Evolutionary conservation across 1,140 invertebrate genomes (phyloP).

Genomic region (Trichonephila inaurata): DNA sequence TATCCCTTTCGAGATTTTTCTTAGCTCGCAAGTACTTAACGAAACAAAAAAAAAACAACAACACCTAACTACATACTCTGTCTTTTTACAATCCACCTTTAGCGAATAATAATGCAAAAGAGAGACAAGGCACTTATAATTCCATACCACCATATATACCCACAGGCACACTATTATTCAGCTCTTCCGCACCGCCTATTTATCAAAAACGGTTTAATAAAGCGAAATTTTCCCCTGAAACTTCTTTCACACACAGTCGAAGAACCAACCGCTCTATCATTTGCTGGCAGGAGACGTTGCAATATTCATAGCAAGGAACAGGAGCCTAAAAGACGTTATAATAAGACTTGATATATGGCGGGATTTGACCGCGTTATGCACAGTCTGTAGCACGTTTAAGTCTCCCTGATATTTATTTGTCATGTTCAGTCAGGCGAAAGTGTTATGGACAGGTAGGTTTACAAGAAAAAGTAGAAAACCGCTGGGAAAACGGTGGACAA

Average conservation of each 20-base stretch:
- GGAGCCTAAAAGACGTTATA: background rate
- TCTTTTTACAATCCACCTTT: background rate
- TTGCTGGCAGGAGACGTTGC: background rate
- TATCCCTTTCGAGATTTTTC: background rate
- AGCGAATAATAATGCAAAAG: background rate
- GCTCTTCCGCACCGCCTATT: background rate
- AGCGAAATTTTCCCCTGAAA: background rate
- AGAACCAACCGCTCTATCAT: conserved; percentile 9
- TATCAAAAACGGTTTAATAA: conserved; percentile 30
- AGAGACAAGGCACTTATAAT: background rate
- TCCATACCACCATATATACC: background rate
- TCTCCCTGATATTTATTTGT: conserved; percentile 47
- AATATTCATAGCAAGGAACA: background rate
- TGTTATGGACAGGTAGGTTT: conserved; percentile 38
- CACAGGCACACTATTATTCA: background rate
- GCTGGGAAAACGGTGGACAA: background rate
- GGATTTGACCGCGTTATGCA: conserved; percentile 56
- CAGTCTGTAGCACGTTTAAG: conserved; percentile 51
- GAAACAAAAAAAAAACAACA: background rate
- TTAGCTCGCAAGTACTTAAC: background rate
- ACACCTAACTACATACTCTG: background rate
- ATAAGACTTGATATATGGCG: conserved; percentile 54
- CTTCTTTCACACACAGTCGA: background rate
- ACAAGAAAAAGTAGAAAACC: background rate
- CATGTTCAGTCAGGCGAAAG: conserved; percentile 60